phyloP scores from a whole-genome alignment of 2,888 invertebrate species.

The Cheiracanthium punctorium region DNA sequence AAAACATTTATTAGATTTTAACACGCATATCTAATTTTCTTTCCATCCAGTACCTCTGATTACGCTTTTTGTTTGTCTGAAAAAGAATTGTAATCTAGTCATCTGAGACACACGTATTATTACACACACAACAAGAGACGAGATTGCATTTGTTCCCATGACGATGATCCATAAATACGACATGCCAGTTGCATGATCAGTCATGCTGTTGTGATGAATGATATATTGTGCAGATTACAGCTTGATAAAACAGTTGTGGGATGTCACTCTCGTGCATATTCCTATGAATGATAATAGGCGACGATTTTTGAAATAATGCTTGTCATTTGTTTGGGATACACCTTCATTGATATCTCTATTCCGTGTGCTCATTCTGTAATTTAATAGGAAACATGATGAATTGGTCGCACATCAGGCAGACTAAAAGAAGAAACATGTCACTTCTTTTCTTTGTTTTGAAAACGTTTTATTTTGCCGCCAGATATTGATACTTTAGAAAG shows the following conservation, averaged over 20 bases:
- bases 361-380: too few relatives aligned
- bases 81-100: constrained; percentile 25
- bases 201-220: constrained; percentile 60
- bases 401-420: too few relatives aligned
- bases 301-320: neutral
- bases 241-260: neutral
- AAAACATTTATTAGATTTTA: too few relatives aligned
- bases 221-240: constrained; percentile 29
- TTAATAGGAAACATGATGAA: too few relatives aligned
- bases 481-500: too few relatives aligned
- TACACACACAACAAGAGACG: constrained; percentile 53
- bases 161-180: constrained; percentile 48
- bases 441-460: too few relatives aligned
- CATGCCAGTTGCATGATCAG: constrained; percentile 53
- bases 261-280: neutral
- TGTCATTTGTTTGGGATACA: neutral
- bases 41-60: neutral
- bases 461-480: too few relatives aligned
- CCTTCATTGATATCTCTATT: too few relatives aligned
- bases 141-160: constrained; percentile 51
- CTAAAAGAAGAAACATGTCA: too few relatives aligned
- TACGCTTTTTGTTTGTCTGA: neutral
- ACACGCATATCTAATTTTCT: too few relatives aligned
- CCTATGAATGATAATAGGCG: neutral
- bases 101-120: constrained; percentile 58